Base-by-base conservation (phyloP, 1,140 invertebrate genomes). In the Bombus pyrosoma region DNA sequence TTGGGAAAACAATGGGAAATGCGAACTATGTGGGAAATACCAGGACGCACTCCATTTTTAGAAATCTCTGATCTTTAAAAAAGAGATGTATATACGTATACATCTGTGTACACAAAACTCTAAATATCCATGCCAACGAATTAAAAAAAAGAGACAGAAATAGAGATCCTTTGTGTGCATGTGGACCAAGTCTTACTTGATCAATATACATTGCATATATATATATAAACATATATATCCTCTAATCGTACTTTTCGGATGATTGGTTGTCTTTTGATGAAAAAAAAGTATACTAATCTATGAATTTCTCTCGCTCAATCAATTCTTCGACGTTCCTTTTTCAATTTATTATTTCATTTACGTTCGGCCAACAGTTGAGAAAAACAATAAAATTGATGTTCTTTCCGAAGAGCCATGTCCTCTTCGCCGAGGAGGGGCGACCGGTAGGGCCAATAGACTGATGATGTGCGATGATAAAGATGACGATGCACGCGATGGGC, bases 371-470 rank as follows among this genome's bases (percentile, higher is more conserved):
- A 87, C 88, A 93, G 90, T 93, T 91, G 89, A 90, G 89, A 89
- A 93, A 92, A 94, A 92, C 91, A 92, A 95, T 94, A 93, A 95
- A 95, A 94, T 95, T 95, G 94, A 95, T 95, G 94, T 95, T 95
- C 95, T 96, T 95, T 95, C 93, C 95, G 94, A 95, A 96, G 95
- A 96, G 95, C 93, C 94, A 93, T 95, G 93, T 94, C 95, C 95
- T 95, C 95, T 95, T 95, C 94, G 92, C 94, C 94, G 93, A 94
- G 95, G 95, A 95, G 93, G 94, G 94, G 92, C 89, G 93, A 93
- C 92, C 94, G 95, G 90, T 95, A 95, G 94, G 94, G 95, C 94
- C 93, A 91, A 93, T 94, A 94, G 92, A 93, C 92, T 92, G 93
- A 94, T 93, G 94, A 94, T 94, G 93, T 92, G 91, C 93, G 93